Evolutionary conservation across 2,113 vertebrate genomes (phyloP), one percentile per base, ranked within the genome.

Genomic region (Epinephelus fuscoguttatus): DNA sequence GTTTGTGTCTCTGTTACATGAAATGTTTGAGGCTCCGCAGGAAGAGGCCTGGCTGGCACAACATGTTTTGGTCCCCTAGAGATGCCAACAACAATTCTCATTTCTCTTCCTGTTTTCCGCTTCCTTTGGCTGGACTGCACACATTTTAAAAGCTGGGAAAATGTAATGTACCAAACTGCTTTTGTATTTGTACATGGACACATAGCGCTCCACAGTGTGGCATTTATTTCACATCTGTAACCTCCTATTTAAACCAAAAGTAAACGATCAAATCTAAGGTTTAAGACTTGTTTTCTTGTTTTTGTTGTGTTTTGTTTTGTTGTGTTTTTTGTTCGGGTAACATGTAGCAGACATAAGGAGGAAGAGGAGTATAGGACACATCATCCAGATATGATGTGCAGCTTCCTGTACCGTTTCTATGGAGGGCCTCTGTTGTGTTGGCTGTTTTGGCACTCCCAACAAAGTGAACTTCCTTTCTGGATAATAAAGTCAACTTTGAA

Each of bases 101-200:
- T 19, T 60, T 57, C 55, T 82, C 69, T 76, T 82, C 80, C 82
- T 81, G 82, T 83, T 87, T 82, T 18, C 50, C n/a, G n/a, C 37
- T 84, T 88, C 70, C 52, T 19, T 72, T 3, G 23, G 21, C 62
- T 52, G 60, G 70, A 11, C 37, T 11, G 12, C 10, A 4, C 12
- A 8, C 4, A 2, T 60, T 56, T 63, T 10, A 57, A 17, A 23
- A 64, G 30, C 30, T 42, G 30, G 18, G 47, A 21, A n/a, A 40
- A 55, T 72, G 15, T 33, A 5, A 52, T 6, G 6, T 40, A 45
- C 8, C 7, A 42, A 45, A 30, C 42, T 61, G 25, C 57, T 33
- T 73, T 1, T 17, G 11, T n/a, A 74, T 25, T 14, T 30, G 27
- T 19, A 61, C 59, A 2, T 14, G 2, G 15, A 30, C n/a, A 3